phyloP scores from a whole-genome alignment of 2,797 vertebrate genomes.

The Onychomys torridus region DNA sequence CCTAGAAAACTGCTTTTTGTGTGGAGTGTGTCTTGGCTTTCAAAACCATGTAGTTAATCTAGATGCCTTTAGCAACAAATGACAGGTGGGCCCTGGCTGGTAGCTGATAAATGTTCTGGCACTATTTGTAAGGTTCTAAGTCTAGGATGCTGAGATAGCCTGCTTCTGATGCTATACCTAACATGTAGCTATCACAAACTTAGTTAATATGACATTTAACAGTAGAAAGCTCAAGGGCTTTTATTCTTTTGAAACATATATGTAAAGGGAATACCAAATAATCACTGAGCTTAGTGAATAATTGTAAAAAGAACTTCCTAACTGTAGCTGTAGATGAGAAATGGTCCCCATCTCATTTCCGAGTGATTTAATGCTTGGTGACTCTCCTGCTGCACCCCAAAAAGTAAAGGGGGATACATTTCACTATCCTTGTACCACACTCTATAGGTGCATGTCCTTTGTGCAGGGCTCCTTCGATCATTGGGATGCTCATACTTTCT shows the following conservation, averaged over 20 bases:
- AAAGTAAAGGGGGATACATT: background rate
- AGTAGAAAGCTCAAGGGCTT: background rate
- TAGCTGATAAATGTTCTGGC: constrained; percentile 42
- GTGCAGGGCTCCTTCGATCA: background rate
- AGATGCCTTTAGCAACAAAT: constrained; percentile 51
- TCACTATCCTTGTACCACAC: background rate
- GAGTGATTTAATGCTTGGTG: background rate
- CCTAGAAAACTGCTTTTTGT: constrained; percentile 51
- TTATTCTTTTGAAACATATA: background rate
- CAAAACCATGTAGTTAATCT: constrained; percentile 22
- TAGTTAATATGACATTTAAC: constrained; percentile 19
- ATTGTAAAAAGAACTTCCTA: constrained; percentile 34
- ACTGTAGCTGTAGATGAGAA: background rate
- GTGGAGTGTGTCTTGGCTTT: constrained; percentile 55
- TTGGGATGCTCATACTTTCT: background rate
- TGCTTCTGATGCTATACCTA: background rate
- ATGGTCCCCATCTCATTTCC: background rate
- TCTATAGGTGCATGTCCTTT: background rate
- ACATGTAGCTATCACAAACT: constrained; percentile 48
- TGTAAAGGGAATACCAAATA: constrained; percentile 21
- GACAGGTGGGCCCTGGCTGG: background rate
- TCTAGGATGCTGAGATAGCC: constrained; percentile 19
- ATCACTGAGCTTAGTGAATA: constrained; percentile 34
- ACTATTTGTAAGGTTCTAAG: constrained; percentile 38
- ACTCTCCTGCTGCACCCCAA: background rate